A percentile compares a stretch with the other conserved stretches of the same genome.
Evolutionary conservation across 1,140 invertebrate species (phyloP).

Genomic region (Copidosoma floridanum): DNA sequence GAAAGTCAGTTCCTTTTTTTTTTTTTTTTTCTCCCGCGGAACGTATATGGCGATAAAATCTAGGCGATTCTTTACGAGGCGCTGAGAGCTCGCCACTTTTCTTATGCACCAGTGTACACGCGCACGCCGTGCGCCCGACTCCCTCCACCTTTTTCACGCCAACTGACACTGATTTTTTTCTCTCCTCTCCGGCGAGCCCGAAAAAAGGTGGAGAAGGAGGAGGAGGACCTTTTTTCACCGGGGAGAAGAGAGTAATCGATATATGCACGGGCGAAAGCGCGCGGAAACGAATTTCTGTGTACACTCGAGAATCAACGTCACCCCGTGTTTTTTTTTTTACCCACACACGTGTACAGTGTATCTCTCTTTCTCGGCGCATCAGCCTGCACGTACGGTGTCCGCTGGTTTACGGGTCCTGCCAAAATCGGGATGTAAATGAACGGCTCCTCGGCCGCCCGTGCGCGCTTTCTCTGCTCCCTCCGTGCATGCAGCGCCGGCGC

Average conservation of each 20-base stretch:
- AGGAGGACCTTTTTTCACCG: not conserved
- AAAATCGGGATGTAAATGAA: conserved; percentile 13
- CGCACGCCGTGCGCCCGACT: conserved; percentile 17
- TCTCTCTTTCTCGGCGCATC: conserved; percentile 3
- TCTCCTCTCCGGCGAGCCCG: not conserved
- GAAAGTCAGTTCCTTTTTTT: not conserved
- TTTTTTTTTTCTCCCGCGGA: not conserved
- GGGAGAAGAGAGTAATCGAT: conserved; percentile 31
- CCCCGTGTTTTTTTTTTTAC: too few species aligned
- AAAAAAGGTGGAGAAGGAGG: conserved; percentile 26
- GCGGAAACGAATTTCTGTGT: not conserved
- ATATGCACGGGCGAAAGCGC: conserved; percentile 10
- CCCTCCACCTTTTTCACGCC: conserved; percentile 21
- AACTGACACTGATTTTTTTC: not conserved
- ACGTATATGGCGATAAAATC: conserved; percentile 50
- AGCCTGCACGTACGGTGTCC: not conserved
- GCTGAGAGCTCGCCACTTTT: conserved; percentile 34
- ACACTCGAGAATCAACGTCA: conserved; percentile 14
- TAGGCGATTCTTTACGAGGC: conserved; percentile 55
- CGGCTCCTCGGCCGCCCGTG: not conserved
- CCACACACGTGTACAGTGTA: too few species aligned
- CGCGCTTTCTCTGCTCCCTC: not conserved
- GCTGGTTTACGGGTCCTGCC: conserved; percentile 7
- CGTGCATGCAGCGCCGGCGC: not conserved
- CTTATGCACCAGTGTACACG: conserved; percentile 18